Evolutionary conservation across 2,797 vertebrate genomes (phyloP).

Genomic region (Ctenochaetus hawaiiensis): DNA sequence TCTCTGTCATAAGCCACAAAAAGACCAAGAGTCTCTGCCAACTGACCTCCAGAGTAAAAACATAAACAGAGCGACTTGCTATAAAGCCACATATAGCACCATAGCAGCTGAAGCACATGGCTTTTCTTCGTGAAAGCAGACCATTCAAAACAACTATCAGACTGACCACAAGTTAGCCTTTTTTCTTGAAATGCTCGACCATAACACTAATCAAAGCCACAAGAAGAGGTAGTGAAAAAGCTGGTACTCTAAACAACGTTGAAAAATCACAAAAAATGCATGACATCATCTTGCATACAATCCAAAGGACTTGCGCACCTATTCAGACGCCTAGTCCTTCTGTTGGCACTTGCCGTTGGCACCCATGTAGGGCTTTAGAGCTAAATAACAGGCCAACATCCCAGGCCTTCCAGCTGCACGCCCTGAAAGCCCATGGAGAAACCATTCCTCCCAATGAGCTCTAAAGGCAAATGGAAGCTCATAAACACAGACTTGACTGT

Average conservation of each 20-base stretch:
- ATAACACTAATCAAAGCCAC: conserved; percentile 9
- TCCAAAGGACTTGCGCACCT: conserved; percentile 63
- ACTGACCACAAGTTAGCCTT: conserved; percentile 4
- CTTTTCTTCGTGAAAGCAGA: conserved; percentile 43
- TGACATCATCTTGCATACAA: conserved; percentile 60
- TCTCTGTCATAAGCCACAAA: conserved; percentile 54
- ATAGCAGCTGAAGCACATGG: conserved; percentile 46
- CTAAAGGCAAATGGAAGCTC: conserved; percentile 96
- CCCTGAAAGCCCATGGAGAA: conserved; percentile 81
- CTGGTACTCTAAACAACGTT: conserved; percentile 33
- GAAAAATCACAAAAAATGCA: conserved; percentile 49
- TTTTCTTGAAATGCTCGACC: conserved; percentile 14
- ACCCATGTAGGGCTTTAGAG: conserved; percentile 65
- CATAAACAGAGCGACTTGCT: conserved; percentile 63
- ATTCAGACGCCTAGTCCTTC: conserved; percentile 61
- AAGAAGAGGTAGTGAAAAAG: conserved; percentile 2
- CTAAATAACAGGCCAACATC: conserved; percentile 78
- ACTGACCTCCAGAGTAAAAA: conserved; percentile 68
- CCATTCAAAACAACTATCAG: conserved; percentile 15
- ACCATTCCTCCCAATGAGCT: conserved; percentile 94
- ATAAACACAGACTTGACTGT: conserved; percentile 96
- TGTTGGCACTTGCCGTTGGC: conserved; percentile 66
- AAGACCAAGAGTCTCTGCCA: conserved; percentile 51
- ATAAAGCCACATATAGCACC: conserved; percentile 55
- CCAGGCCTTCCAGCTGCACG: conserved; percentile 72